Base-by-base conservation (phyloP, 2,113 vertebrate genomes). In the Callipepla californica region DNA sequence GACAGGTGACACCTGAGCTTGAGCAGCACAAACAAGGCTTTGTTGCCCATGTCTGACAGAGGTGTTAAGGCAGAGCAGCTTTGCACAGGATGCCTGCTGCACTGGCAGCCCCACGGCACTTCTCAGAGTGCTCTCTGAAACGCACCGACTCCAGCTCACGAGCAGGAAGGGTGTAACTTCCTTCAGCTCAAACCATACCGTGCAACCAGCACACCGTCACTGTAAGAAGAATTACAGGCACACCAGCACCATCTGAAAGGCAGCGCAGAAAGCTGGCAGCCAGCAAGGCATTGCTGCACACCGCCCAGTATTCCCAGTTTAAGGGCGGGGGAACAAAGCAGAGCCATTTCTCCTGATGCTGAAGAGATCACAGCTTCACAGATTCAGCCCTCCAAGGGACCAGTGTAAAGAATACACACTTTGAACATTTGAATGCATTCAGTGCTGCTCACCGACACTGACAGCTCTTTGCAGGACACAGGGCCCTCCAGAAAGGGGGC, bases 101-200 rank as follows among this genome's bases (percentile, higher is more conserved):
- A 16, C 26, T 69, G 12, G 9, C 17, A 14, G n/a, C 7, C 63
- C 45, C 38, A 51, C 23, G 63, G 32, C 17, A 45, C 5, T 40
- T 73, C 59, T 45, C 32, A 57, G 61, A 86, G 53, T 47, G 30
- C 7, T 38, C 66, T 81, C 77, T 44, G 25, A 90, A 66, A 81
- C 20, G 22, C 53, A 50, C 15, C 45, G 61, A n/a, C 58, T 20
- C 47, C 8, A 65, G 11, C 25, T 36, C 25, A 36, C 0, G 1
- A 84, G 30, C 57, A 66, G 48, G 81, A 93, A 87, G 45, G 70
- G 57, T 4, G 58, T 53, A 32, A 53, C 63, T 66, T 85, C 80
- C 68, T 70, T 58, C 34, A 59, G 57, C 21, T 80, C 45, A 70
- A 42, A n/a, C 22, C 50, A 66, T 9, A n/a, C 30, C 7, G 7